Base-by-base conservation (phyloP, 1,140 invertebrate genomes). In the Teleopsis dalmanni region DNA sequence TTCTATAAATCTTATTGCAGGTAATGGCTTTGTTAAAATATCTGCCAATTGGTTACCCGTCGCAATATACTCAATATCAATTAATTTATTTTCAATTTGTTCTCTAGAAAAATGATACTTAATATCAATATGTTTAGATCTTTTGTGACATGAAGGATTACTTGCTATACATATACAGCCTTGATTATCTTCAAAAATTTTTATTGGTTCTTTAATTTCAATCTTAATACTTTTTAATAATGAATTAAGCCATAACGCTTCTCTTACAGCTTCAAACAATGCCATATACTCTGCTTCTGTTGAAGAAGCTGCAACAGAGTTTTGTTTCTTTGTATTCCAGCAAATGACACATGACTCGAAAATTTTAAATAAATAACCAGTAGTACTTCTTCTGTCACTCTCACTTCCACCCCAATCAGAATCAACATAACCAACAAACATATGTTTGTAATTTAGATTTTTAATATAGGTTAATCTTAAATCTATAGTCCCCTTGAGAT, bases 271-370 rank as follows among this genome's bases (percentile, higher is more conserved):
- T 45, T 55, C 46, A 31, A 53, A 57, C 34, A 64, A 47, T 25
- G 58, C 65, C 53, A 71, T 57, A 50, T 65, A 72, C 38, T 72
- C 66, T 33, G 43, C 48, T 50, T 50, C 48, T 23, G 49, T 53
- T 3, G 49, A 54, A 23, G 52, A 55, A 19, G 63, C 41, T 18
- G 70, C 52, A 5, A 68, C 59, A 23, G 52, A 53, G 7, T 40
- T 51, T 47, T 70, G 65, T 29, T 64, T 69, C 40, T 62, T 66
- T 13, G 55, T 69, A 25, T 56, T 56, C 65, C 68, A 70, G 35
- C 57, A 60, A 37, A 70, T 56, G 35, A 57, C 31, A 50, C 48
- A 52, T 22, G 46, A 55, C 19, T 51, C 50, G 35, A 52, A 55
- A 16, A 55, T 52, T 54, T 57, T 54, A 45, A 61, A 57, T 37